A percentile compares a stretch with the other conserved stretches of the same genome.
These are phyloP conservation scores for Gymnopithys bicolor DNA, from an alignment of 2,797 vertebrate species.

Conservation along the genomic window DNA sequence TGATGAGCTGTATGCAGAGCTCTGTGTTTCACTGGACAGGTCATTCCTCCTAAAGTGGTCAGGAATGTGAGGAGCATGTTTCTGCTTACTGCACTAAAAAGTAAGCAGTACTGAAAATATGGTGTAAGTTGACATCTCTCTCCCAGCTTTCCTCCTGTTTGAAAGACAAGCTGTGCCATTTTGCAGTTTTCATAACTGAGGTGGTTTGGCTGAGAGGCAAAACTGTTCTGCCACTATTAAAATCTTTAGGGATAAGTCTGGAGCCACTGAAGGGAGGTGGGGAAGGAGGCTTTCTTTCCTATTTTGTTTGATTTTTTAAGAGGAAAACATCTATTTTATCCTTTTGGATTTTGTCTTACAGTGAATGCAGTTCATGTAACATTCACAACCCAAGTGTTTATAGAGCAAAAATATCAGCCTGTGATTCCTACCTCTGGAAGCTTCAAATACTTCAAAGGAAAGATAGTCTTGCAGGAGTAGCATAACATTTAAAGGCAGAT, in stretches of 20 bases:
- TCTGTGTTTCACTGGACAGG: not conserved
- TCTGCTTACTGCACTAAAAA: not conserved
- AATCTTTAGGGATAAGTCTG: not conserved
- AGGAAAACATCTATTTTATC: not conserved
- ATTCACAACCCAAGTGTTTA: not conserved
- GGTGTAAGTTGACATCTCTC: not conserved
- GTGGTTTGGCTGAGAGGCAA: not conserved
- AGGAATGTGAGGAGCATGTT: not conserved
- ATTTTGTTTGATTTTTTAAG: not conserved
- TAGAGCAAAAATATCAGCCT: not conserved
- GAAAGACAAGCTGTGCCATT: not conserved
- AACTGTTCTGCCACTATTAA: not conserved
- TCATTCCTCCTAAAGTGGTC: not conserved
- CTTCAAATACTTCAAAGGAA: not conserved
- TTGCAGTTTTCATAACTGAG: not conserved
- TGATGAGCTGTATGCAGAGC: not conserved
- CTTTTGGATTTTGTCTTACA: not conserved
- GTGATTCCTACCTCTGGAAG: not conserved
- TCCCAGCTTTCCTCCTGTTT: not conserved
- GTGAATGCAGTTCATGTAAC: not conserved
- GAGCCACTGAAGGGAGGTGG: not conserved
- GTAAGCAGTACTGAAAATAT: not conserved
- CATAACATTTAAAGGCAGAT: not conserved
- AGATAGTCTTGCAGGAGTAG: not conserved
- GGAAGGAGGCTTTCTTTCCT: not conserved